Evolutionary conservation across 1,140 invertebrate genomes (phyloP), one percentile per base, ranked within the genome.

Genomic region (Euwallacea fornicatus): DNA sequence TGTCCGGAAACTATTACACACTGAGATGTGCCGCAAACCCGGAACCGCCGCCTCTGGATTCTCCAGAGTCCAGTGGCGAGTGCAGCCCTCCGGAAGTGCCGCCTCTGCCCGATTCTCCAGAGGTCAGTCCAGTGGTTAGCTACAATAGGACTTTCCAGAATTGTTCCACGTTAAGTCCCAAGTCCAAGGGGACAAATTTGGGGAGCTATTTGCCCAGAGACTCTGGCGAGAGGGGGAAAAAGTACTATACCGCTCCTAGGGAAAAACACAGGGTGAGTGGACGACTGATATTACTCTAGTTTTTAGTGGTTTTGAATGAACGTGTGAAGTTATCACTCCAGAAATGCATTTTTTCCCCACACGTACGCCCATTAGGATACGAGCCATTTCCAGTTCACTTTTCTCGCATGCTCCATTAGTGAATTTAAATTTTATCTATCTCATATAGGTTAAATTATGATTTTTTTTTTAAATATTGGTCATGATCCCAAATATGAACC

Each of bases 171-270:
- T 66, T 78, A 46, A 81, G 74, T 73, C 74, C 80, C 46, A 80
- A 79, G 63, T 78, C 80, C 46, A 80, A 78, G 66, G 76, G 76
- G 59, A 76, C 78, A 70, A 79, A 77, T 75, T 69, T 79, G 53
- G 76, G 74, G 16, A 80, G 77, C 75, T 77, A 79, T 74, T 80
- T 78, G 71, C 76, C 78, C 47, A 77, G 77, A 64, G 75, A 78
- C 60, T 76, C 76, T 43, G 76, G 76, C 9, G 82, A 83, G 68
- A 78, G 82, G 56, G 78, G 77, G 62, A 76, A 82, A 67, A 88
- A 88, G 78, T 81, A 84, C 60, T 88, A 85, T 81, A 88, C 87
- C 7, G 84, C 86, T 4, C 86, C 86, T 2, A 84, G 86, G 69
- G 86, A 88, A 75, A 86, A 87, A 74, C 84, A 87, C 75, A 84